Base-by-base conservation (phyloP, 2,888 invertebrate genomes). In the Galerucella pusilla region DNA sequence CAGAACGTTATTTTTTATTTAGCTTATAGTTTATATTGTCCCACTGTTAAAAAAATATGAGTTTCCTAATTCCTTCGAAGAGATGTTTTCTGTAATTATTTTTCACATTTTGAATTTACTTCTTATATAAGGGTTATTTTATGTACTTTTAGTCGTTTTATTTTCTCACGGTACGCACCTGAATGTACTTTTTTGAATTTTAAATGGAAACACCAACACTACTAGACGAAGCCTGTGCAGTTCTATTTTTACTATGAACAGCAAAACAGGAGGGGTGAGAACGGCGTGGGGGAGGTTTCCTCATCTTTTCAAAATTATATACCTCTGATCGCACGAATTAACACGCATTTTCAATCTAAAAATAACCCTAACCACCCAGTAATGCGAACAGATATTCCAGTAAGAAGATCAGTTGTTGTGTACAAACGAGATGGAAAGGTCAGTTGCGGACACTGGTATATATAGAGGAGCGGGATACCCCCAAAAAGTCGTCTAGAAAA, bases 311-410 rank as follows among this genome's bases (percentile, higher is more conserved):
- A 61, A 70, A 70, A 49, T 60, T 60, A 60, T 5, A 60, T n/a
- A 10, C 10, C 61, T 16, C 11, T n/a, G 20, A 60, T 14, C 10
- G 63, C 60, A 63, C 20, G 69, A 25, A 61, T 52, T 59, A 69
- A 70, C 69, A 70, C 61, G 61, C 49, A 70, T 61, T 66, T 49
- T 25, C 16, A 42, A 46, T 54, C 60, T 70, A 70, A 70, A 70
- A 70, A 70, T 70, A 70, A 49, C 61, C 28, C 20, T 28, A 60
- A 28, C 4, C 46, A 10, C 12, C 52, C 20, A 52, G 54, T n/a
- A n/a, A 64, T 16, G 46, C 35, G 64, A 45, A 64, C 2, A 12
- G 64, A 45, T 64, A 65, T 20, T 46, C 1, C 14, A 46, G n/a
- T 35, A 45, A 16, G 16, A n/a, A 65, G 20, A 16, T 16, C 14